Evolutionary conservation across 2,113 vertebrate species (phyloP).

Genomic region (Heterotis niloticus): DNA sequence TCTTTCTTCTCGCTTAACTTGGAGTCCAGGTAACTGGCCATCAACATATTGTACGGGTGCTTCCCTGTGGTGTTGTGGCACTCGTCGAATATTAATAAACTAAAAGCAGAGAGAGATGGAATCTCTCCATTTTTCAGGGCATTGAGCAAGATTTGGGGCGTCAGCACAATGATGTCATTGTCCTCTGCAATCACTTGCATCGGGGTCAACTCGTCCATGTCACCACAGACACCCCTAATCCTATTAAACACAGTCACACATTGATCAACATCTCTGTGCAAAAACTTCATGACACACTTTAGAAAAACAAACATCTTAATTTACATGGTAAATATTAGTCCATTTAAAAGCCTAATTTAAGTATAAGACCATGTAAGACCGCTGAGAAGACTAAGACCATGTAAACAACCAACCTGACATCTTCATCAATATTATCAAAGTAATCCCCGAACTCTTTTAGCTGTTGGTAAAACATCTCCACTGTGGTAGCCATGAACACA

Average conservation of each 20-base stretch:
- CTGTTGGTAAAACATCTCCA: conserved; percentile 75
- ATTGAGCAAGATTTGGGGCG: conserved; percentile 74
- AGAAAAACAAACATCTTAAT: background rate
- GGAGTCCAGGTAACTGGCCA: conserved; percentile 68
- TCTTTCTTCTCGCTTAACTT: conserved; percentile 49
- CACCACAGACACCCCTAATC: conserved; percentile 67
- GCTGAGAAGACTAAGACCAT: background rate
- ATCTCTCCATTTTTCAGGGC: conserved; percentile 47
- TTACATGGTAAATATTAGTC: too few relatives aligned
- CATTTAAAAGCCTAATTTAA: background rate
- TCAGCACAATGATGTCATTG: conserved; percentile 69
- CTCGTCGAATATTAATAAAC: conserved; percentile 76
- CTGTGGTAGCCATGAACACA: conserved; percentile 65
- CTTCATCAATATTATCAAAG: conserved; percentile 55
- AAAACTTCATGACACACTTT: background rate
- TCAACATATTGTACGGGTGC: conserved; percentile 72
- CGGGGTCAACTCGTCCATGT: conserved; percentile 39
- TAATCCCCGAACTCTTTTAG: conserved; percentile 57
- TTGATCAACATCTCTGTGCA: background rate
- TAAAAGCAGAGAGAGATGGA: conserved; percentile 64
- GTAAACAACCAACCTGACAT: conserved; percentile 29
- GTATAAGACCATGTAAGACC: too few relatives aligned
- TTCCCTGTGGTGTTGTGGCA: conserved; percentile 74
- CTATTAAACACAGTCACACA: conserved; percentile 42
- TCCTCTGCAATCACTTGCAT: conserved; percentile 48